Base-by-base conservation (phyloP, 1,140 invertebrate genomes). In the Euschistus heros region DNA sequence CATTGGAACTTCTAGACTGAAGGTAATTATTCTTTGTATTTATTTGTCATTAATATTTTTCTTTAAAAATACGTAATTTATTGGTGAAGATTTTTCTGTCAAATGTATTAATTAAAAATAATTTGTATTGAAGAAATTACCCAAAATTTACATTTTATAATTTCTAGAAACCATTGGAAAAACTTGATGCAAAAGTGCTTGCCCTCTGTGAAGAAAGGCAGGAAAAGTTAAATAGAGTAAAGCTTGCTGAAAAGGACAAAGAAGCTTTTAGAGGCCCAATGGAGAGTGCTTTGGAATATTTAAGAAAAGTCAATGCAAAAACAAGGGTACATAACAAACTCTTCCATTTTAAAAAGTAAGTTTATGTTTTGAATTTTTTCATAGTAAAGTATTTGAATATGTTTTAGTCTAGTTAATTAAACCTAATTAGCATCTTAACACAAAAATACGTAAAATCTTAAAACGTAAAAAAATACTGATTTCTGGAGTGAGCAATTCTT, bases 1-100 rank as follows among this genome's bases (percentile, higher is more conserved):
- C 67, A 92, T 99, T 73, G 97, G 97, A 0, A 95, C 92, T 0
- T 86, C 85, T 26, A 82, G 95, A 62, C 97, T 87, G 70, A 90
- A 89, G 75, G 83, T 83, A 74, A 22, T 20, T 30, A 30, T 4
- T 2, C 7, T 30, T 30, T 30, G 2, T 30, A 2, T 30, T 30
- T 30, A 30, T 4, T 30, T 30, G 2, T 30, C 27, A 4, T 30
- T 20, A 2, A 7, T 26, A 7, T 57, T 57, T 4, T 57, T 57
- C 5, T 62, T 33, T 33, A 3, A 42, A 18, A 17, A 18, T 57
- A 57, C 6, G 15, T 55, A 18, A 55, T 13, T 13, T 13, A 10
- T 20, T 20, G 52, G 52, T 14, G 52, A 54, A 22, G 10, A 14
- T 10, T 54, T 14, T 54, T 14, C 8, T 54, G 7, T 54, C 8